Base-by-base conservation (phyloP, 2,113 vertebrate species). In the Furnarius figulus region DNA sequence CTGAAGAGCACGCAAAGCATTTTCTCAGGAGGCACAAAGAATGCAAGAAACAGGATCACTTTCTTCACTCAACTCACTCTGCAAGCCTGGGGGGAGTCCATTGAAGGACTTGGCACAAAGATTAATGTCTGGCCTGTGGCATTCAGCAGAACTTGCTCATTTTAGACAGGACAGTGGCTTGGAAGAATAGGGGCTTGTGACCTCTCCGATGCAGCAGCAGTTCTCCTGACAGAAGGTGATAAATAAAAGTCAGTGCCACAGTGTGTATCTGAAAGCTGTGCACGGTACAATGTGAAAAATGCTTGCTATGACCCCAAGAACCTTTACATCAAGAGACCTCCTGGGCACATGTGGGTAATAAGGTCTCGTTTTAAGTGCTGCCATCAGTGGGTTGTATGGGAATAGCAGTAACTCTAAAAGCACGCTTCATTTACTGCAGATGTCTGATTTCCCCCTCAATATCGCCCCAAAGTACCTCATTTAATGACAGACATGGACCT, bases 141-240 rank as follows among this genome's bases (percentile, higher is more conserved):
- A 93, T 93, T 96, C 97, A 95, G 97, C 96, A 93, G 90, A 89
- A 95, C 72, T 59, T 97, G 93, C 93, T 98, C 97, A 95, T 98
- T 98, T 97, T 97, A 97, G 96, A 97, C 94, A 96, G 96, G 95
- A 97, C 93, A 92, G 94, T 94, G 97, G 92, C 95, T 95, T 81
- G 96, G 83, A 98, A 98, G 96, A 98, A 97, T 91, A 96, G 96
- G 97, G 98, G 98, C 97, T 97, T 97, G 96, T 94, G 97, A 95
- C 94, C 96, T 97, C 94, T 96, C n/a, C 75, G 96, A 97, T 96
- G 97, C 96, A 95, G 83, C 96, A 97, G 91, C 95, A 94, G 96
- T 90, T 97, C 95, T 91, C 93, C 87, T 98, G 98, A 98, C 97
- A 98, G 96, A 95, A 89, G 91, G 94, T 96, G 98, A 98, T 98